phyloP scores from a whole-genome alignment of 2,888 invertebrate species.

The Neoscelio sp. region DNA sequence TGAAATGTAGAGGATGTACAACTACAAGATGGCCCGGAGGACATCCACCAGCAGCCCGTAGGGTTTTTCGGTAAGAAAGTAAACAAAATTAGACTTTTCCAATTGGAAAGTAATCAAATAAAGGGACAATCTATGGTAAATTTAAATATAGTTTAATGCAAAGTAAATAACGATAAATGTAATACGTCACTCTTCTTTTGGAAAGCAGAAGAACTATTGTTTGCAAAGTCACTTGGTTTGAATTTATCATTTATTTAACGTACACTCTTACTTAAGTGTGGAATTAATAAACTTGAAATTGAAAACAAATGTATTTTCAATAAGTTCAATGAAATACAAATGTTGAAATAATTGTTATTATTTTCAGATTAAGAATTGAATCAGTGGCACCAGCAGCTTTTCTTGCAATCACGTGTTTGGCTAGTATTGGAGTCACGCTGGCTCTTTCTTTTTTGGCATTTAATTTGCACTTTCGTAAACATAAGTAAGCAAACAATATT shows the following conservation, averaged over 20 bases:
- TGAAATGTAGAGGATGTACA: slow-evolving; percentile 88
- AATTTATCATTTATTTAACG: no score
- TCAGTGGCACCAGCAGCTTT: slow-evolving; percentile 91
- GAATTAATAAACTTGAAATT: no score
- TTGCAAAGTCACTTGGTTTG: no score
- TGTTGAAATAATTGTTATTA: slow-evolving; percentile 4
- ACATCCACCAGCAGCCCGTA: slow-evolving; percentile 92
- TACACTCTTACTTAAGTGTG: no score
- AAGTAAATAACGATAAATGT: no score
- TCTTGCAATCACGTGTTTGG: slow-evolving; percentile 88
- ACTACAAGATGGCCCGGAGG: slow-evolving; percentile 90
- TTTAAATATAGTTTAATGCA: slow-evolving; percentile 27
- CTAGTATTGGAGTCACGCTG: slow-evolving; percentile 89
- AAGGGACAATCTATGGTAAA: slow-evolving; percentile 7
- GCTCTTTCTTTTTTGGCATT: slow-evolving; percentile 91
- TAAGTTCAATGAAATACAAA: no score
- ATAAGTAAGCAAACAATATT: slow-evolving; percentile 86
- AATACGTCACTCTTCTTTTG: no score
- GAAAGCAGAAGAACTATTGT: no score
- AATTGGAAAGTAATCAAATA: slow-evolving; percentile 29
- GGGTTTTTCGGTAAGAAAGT: slow-evolving; percentile 85
- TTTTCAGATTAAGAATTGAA: slow-evolving; percentile 87
- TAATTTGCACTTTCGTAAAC: slow-evolving; percentile 92
- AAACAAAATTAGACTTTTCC: slow-evolving; percentile 44
- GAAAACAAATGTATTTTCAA: no score